Evolutionary conservation across 2,888 invertebrate genomes (phyloP).

Genomic region (Ectemnius continuus): DNA sequence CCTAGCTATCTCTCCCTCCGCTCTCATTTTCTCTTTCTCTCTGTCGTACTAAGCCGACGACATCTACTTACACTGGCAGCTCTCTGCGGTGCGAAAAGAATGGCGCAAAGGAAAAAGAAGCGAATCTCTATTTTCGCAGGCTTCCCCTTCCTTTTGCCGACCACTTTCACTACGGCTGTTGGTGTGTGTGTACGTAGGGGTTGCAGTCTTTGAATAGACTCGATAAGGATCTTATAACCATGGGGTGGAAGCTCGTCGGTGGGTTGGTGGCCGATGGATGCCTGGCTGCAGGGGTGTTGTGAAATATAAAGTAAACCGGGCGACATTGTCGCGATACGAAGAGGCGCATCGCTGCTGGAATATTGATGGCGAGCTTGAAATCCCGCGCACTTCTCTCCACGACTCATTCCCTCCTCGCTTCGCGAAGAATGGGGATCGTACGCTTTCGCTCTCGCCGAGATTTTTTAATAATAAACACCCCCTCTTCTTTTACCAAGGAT

Average conservation of each 20-base stretch:
- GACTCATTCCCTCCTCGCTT: constrained; percentile 8
- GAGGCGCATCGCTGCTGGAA: constrained; percentile 60
- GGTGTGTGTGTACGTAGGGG: no score
- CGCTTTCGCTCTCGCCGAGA: constrained; percentile 12
- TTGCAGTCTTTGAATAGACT: constrained; percentile 58
- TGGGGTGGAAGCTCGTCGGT: constrained; percentile 11
- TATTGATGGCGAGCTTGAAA: constrained; percentile 60
- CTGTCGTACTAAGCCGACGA: no score
- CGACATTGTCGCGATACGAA: constrained; percentile 63
- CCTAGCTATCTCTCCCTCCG: neutral
- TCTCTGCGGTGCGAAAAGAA: neutral
- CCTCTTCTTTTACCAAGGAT: constrained; percentile 12
- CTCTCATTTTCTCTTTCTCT: constrained; percentile 1
- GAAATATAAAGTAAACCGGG: constrained; percentile 71
- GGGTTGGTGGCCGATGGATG: constrained; percentile 2
- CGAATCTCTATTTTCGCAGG: constrained; percentile 68
- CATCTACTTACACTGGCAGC: no score
- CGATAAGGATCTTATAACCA: constrained; percentile 68
- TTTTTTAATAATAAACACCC: constrained; percentile 51
- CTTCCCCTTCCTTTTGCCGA: constrained; percentile 34
- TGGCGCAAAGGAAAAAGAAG: constrained; percentile 30
- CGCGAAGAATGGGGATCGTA: constrained; percentile 42
- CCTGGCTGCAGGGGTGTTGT: constrained; percentile 62
- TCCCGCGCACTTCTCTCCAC: constrained; percentile 5
- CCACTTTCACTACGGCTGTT: no score